Percentiles rank a stretch among this genome's conserved stretches.
These are phyloP conservation scores for Tenualosa thibaudeaui DNA, from an alignment of 2,797 vertebrate species.

Conservation along the genomic window DNA sequence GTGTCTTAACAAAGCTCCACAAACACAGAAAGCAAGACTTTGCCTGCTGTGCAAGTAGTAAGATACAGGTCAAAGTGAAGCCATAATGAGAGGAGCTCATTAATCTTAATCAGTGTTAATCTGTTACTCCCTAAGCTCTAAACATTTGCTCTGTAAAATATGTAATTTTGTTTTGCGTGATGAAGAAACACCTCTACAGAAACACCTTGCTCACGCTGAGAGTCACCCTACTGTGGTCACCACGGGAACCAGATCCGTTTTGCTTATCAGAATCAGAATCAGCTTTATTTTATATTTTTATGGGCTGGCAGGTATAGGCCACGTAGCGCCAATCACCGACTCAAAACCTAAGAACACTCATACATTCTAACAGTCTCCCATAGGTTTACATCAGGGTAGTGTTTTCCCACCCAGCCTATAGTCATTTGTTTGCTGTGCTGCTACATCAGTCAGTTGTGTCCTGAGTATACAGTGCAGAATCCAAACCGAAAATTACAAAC, in stretches of 20 bases:
- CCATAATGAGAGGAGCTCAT: not conserved
- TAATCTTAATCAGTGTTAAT: not conserved
- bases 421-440: slow-evolving; percentile 46
- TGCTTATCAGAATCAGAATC: slow-evolving; percentile 57
- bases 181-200: slow-evolving; percentile 24
- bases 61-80: not conserved
- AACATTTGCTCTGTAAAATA: too few species aligned
- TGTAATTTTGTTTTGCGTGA: too few species aligned
- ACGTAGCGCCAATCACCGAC: slow-evolving; percentile 70
- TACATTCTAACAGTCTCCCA: slow-evolving; percentile 51
- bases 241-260: slow-evolving; percentile 65
- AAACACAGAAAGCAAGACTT: too few species aligned
- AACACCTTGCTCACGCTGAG: slow-evolving; percentile 62
- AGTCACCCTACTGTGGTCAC: slow-evolving; percentile 70
- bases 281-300: slow-evolving; percentile 32
- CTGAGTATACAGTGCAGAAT: not conserved
- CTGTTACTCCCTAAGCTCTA: too few species aligned
- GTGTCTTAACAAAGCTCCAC: not conserved
- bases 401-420: slow-evolving; percentile 48
- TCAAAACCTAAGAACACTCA: slow-evolving; percentile 64
- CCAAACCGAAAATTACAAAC: not conserved
- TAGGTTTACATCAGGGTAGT: not conserved
- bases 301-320: slow-evolving; percentile 56
- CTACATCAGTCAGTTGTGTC: not conserved
- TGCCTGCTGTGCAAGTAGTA: too few species aligned